Base-by-base conservation (phyloP, 2,113 vertebrate genomes). In the Lepisosteus osseus region DNA sequence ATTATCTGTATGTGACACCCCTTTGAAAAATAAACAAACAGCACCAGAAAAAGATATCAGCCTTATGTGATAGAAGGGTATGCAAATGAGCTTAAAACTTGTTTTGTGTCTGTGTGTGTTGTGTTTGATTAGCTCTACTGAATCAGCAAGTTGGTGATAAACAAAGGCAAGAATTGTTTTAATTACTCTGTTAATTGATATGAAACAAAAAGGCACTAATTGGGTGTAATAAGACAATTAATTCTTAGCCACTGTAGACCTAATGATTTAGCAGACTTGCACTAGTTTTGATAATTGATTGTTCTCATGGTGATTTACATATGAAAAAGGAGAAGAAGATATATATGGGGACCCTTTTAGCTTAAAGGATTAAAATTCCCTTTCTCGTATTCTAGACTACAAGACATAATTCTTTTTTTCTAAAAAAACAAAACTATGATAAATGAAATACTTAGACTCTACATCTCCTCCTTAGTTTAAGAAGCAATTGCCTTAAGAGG, bases 181-280 rank as follows among this genome's bases (percentile, higher is more conserved):
- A 95, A 96, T 96, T 92, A 94, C 94, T 92, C 88, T 92, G 92
- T 94, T 96, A 97, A 97, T 95, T 96, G 94, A 94, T 91, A 93
- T 91, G 90, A 94, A 94, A 95, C 95, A 94, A 94, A 96, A 93
- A 93, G 90, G 91, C 89, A 90, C 94, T 95, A 95, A 94, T 95
- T 93, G 95, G 93, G 85, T 90, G 92, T 92, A 95, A 95, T 95
- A 94, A 95, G 91, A 90, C 91, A 94, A 94, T 92, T 90, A 92
- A 92, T 94, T 93, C 92, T 91, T 85, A 82, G 93, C 93, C 94
- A 93, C 95, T 89, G 92, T 90, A 88, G 92, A 91, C 94, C 92
- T 92, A 93, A 93, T 93, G 90, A 89, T 84, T 91, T 92, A 89
- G 86, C 80, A 87, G 87, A 85, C 90, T 88, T 83, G 78, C 68